phyloP scores from a whole-genome alignment of 1,140 invertebrate species.

The Chrysoperla carnea region DNA sequence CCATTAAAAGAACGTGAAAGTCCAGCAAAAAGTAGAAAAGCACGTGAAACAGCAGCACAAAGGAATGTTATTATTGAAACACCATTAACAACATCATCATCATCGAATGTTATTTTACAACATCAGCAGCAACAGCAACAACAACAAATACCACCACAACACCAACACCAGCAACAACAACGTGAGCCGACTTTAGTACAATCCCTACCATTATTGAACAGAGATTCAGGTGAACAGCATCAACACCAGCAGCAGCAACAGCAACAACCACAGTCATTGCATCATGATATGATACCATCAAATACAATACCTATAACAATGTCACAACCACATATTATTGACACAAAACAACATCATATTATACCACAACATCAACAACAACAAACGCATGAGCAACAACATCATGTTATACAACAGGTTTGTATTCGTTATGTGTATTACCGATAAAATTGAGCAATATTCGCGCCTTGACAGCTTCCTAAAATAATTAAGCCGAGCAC shows the following conservation, averaged over 20 bases:
- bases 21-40: slow-evolving; percentile 15
- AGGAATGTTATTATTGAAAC: not conserved
- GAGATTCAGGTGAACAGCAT: slow-evolving; percentile 1
- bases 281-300: not conserved
- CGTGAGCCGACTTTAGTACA: slow-evolving; percentile 1
- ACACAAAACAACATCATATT: not conserved
- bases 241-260: not conserved
- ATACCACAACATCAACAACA: not conserved
- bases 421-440: too few relatives aligned
- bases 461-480: too few relatives aligned
- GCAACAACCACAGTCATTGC: not conserved
- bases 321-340: too few relatives aligned
- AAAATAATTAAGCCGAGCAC: too few relatives aligned
- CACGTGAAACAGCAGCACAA: slow-evolving; percentile 5
- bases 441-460: too few relatives aligned
- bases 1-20: slow-evolving; percentile 17
- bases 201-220: slow-evolving; percentile 3
- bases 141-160: not conserved
- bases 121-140: not conserved
- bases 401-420: not conserved
- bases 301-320: too few relatives aligned
- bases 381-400: not conserved
- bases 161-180: slow-evolving; percentile 5
- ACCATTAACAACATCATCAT: not conserved
- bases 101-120: not conserved